Base-by-base conservation (phyloP, 1,140 invertebrate species). In the Calephelis virginiensis region DNA sequence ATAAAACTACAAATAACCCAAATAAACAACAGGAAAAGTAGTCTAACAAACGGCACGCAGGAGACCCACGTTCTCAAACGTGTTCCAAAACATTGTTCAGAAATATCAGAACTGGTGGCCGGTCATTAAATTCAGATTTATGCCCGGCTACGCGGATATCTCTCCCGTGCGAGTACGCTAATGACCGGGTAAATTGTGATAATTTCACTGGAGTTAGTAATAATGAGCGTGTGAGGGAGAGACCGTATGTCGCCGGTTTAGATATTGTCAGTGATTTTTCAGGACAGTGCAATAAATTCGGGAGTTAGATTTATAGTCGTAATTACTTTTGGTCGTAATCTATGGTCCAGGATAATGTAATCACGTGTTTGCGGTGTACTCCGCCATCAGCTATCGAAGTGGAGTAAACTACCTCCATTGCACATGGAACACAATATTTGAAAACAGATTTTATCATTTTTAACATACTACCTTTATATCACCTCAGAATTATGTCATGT, bases 151-250 rank as follows among this genome's bases (percentile, higher is more conserved):
- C 82, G 78, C 76, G 84, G 83, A 84, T 91, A 92, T 91, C 87
- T 89, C 89, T 85, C 89, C 87, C 81, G 78, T 66, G 89, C 86
- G 89, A 90, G 84, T 82, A 78, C 81, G 79, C 85, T 92, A 92
- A 92, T 91, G 90, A 89, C 89, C 89, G 81, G 67, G 85, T 87
- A 90, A 92, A 92, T 90, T 90, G 89, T 88, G 83, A 91, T 91
- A 89, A 91, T 90, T 91, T 88, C 83, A 68, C 83, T 85, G 68
- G 77, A 88, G 78, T 86, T 79, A 69, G 71, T 80, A 79, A 77
- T 85, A 82, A 83, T 72, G 72, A 53, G 50, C 17, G 74, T 67
- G 72, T 48, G 61, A 65, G 71, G 46, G 66, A 69, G 68, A 70
- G 67, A 69, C 66, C 74, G 67, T 71, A 69, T 68, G 73, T 69